Conservation (phyloP, 2,888 invertebrate species). For the Copidosoma aretas region DNA sequence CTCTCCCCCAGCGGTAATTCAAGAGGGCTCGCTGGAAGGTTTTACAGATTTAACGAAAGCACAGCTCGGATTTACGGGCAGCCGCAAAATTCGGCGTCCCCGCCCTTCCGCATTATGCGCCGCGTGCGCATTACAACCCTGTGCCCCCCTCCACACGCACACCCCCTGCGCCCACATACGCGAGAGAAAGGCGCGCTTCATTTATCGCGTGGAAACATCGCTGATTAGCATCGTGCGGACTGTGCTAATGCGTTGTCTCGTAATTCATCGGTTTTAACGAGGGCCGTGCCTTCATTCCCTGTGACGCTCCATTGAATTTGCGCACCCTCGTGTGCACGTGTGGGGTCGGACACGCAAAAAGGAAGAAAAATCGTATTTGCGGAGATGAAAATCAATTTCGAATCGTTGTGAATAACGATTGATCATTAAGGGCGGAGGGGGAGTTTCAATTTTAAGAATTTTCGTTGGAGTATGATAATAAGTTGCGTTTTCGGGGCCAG, state of each 20-base stretch:
- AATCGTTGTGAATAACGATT: conserved; percentile 20
- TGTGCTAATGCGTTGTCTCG: conserved; percentile 62
- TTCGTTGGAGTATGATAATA: conserved; percentile 29
- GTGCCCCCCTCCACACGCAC: conserved; percentile 23
- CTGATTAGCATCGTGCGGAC: conserved; percentile 63
- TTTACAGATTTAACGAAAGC: conserved; percentile 40
- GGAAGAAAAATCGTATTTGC: neutral
- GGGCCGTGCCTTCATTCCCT: conserved; percentile 27
- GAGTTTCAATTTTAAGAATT: conserved; percentile 37
- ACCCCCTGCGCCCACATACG: conserved; percentile 48
- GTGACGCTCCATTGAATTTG: conserved; percentile 39
- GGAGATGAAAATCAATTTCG: conserved; percentile 36
- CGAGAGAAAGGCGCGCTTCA: conserved; percentile 56
- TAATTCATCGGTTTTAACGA: conserved; percentile 62
- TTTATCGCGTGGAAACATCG: conserved; percentile 63
- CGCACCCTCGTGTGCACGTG: neutral
- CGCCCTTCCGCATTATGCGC: conserved; percentile 30
- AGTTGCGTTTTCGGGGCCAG: conserved; percentile 28
- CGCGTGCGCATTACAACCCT: conserved; percentile 46
- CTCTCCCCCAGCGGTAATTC: conserved; percentile 27
- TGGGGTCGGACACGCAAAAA: neutral
- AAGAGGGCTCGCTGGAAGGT: conserved; percentile 24
- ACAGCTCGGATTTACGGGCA: conserved; percentile 36
- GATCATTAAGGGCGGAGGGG: neutral
- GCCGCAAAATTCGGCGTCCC: conserved; percentile 40